Evolutionary conservation across 2,797 vertebrate genomes (phyloP).

Genomic region (Gobionotothen gibberifrons): DNA sequence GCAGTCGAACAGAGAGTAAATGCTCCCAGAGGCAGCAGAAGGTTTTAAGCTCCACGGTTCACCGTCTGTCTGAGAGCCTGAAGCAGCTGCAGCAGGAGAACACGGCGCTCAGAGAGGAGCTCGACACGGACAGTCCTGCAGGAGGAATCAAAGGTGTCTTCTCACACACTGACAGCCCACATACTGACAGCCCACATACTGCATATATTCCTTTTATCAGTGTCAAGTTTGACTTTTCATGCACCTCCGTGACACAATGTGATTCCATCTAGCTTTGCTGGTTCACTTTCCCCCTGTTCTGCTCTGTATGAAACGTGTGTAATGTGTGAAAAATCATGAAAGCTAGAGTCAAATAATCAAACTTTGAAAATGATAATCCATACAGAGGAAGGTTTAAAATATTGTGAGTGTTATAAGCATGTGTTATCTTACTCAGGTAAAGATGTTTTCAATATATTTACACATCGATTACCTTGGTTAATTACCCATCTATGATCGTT

Average conservation of each 20-base stretch:
- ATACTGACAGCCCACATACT: not conserved
- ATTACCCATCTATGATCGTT: no score
- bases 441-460: no score
- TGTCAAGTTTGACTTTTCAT: not conserved
- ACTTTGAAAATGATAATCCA: no score
- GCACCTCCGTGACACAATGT: not conserved
- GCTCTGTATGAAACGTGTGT: not conserved
- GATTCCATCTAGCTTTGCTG: not conserved
- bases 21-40: constrained; percentile 85
- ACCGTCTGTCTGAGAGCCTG: constrained; percentile 86
- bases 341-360: no score
- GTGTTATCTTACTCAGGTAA: no score
- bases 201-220: not conserved
- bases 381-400: no score
- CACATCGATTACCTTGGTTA: no score
- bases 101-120: constrained; percentile 84
- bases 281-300: not conserved
- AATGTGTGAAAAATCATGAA: no score
- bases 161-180: not conserved
- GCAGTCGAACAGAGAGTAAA: constrained; percentile 83
- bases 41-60: constrained; percentile 83
- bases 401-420: no score
- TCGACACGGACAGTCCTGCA: constrained; percentile 82
- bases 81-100: constrained; percentile 91
- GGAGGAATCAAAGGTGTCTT: constrained; percentile 77